A percentile compares a stretch with the other conserved stretches of the same genome.
These are phyloP conservation scores for Zingel zingel DNA, from an alignment of 2,113 vertebrate species.

Conservation along the genomic window DNA sequence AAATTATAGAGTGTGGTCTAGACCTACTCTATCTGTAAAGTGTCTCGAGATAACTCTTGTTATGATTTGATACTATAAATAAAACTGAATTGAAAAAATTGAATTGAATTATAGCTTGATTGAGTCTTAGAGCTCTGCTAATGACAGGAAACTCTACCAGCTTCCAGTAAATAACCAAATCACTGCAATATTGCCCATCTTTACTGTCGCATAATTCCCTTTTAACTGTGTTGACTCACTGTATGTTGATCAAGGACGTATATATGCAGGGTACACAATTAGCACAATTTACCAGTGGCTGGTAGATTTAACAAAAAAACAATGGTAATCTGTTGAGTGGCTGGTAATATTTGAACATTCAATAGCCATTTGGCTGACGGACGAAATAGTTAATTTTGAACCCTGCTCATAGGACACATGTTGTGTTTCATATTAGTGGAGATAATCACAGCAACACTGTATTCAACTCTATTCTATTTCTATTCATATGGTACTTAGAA, in stretches of 20 bases:
- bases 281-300: too few species aligned
- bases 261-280: too few species aligned
- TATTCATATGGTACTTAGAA: constrained; percentile 57
- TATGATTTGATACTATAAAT: too few species aligned
- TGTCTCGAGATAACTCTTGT: too few species aligned
- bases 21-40: too few species aligned
- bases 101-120: background rate
- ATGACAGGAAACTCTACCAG: constrained; percentile 26
- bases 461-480: constrained; percentile 36
- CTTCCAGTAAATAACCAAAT: constrained; percentile 22
- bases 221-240: constrained; percentile 17
- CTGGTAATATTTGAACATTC: too few species aligned
- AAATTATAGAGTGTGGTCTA: too few species aligned
- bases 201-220: constrained; percentile 8
- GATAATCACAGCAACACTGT: constrained; percentile 29
- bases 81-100: too few species aligned
- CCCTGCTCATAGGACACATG: constrained; percentile 26
- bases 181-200: constrained; percentile 14
- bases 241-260: constrained; percentile 23
- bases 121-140: background rate
- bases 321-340: too few species aligned
- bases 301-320: too few species aligned
- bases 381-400: too few species aligned
- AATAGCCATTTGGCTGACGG: too few species aligned
- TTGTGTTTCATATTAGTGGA: constrained; percentile 25